These are phyloP conservation scores for Cyclargus thomasi DNA, from an alignment of 1,140 invertebrate genomes.

Conservation along the genomic window DNA sequence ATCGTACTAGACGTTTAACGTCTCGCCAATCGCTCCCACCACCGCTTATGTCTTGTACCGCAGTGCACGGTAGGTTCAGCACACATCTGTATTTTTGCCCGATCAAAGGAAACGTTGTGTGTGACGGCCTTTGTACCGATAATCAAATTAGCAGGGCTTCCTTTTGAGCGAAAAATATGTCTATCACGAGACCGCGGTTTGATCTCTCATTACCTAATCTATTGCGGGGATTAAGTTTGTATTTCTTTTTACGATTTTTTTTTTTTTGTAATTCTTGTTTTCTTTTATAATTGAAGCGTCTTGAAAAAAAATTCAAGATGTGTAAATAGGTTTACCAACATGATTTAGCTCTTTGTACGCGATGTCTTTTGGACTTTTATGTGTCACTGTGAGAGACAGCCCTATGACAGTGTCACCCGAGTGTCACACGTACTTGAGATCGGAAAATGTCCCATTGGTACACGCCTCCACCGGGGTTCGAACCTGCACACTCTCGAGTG, in stretches of 20 bases:
- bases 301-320: too few species aligned
- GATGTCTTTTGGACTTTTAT: too few species aligned
- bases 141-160: constrained; percentile 71
- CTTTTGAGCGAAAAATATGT: constrained; percentile 67
- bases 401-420: too few species aligned
- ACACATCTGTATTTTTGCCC: constrained; percentile 72
- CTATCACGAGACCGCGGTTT: constrained; percentile 41
- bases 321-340: too few species aligned
- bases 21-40: constrained; percentile 14
- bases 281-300: too few species aligned
- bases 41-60: constrained; percentile 23
- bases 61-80: constrained; percentile 41
- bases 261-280: background rate
- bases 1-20: too few species aligned
- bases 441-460: too few species aligned
- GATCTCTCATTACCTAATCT: background rate
- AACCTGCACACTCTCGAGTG: too few species aligned
- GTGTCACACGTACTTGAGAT: too few species aligned
- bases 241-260: background rate
- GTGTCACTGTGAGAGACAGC: too few species aligned
- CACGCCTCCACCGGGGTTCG: too few species aligned
- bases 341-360: too few species aligned
- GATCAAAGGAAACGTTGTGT: constrained; percentile 66
- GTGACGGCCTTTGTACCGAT: constrained; percentile 69
- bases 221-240: background rate